Percentiles rank a stretch among this genome's conserved stretches.
phyloP scores from a whole-genome alignment of 1,140 invertebrate species.

The Meteorus sp. region DNA sequence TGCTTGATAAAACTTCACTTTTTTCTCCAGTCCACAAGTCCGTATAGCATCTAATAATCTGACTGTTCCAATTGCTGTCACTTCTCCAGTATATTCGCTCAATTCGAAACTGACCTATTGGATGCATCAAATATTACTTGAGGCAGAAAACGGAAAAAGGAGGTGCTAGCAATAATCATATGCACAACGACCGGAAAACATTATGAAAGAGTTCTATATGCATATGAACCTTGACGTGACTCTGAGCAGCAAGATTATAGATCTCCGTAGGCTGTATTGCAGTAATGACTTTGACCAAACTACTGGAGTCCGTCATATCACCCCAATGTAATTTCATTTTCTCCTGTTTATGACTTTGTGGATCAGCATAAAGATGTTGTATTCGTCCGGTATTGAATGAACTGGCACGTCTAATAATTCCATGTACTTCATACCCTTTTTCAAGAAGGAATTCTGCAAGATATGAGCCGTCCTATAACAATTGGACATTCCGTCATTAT shows the following conservation, averaged over 20 bases:
- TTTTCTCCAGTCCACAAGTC: constrained; percentile 84
- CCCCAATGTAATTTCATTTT: constrained; percentile 97
- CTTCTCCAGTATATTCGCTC: constrained; percentile 98
- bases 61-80: constrained; percentile 96
- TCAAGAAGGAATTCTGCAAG: constrained; percentile 92
- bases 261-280: constrained; percentile 88
- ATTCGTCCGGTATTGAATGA: constrained; percentile 97
- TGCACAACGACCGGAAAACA: background rate
- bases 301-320: constrained; percentile 97
- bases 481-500: constrained; percentile 25
- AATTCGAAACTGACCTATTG: constrained; percentile 90
- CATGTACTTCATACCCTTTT: constrained; percentile 97
- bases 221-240: constrained; percentile 90
- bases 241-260: constrained; percentile 99
- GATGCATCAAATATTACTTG: constrained; percentile 11
- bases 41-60: constrained; percentile 93
- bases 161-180: background rate
- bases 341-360: constrained; percentile 78
- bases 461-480: constrained; percentile 96
- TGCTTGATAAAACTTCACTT: constrained; percentile 95
- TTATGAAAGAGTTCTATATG: background rate
- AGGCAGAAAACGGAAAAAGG: constrained; percentile 22
- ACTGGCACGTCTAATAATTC: constrained; percentile 91
- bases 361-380: constrained; percentile 92
- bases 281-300: constrained; percentile 93